These are phyloP conservation scores for Scopus umbretta DNA, from an alignment of 2,113 vertebrate genomes.

Conservation along the genomic window DNA sequence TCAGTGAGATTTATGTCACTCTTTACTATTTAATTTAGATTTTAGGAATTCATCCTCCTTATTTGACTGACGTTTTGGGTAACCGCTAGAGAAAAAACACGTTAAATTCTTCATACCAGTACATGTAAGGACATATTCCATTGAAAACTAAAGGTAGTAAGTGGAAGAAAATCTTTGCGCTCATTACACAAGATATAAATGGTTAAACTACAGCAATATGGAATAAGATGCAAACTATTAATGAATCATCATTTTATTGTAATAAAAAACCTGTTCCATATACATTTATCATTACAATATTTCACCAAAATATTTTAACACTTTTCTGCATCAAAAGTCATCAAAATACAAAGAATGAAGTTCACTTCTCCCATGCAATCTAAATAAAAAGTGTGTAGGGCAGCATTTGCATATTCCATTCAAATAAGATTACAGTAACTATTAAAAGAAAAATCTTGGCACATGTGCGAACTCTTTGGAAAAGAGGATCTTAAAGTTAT, in stretches of 20 bases:
- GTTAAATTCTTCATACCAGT: neutral
- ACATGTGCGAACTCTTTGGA: neutral
- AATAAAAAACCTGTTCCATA: neutral
- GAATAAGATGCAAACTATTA: constrained; percentile 15
- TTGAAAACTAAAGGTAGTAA: neutral
- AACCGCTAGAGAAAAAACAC: neutral
- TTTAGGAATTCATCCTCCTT: neutral
- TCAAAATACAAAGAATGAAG: neutral
- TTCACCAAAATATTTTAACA: neutral
- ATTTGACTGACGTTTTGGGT: neutral
- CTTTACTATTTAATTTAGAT: neutral
- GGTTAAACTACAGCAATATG: neutral
- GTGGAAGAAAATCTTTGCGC: neutral
- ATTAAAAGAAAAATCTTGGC: neutral
- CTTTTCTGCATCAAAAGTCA: neutral
- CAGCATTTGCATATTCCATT: neutral
- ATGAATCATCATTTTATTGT: constrained; percentile 33
- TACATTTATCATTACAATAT: neutral
- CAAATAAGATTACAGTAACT: neutral
- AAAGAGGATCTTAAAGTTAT: neutral
- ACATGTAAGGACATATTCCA: neutral
- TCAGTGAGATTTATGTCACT: neutral
- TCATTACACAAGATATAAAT: neutral
- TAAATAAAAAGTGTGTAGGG: neutral
- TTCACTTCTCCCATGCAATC: neutral